Percentiles rank a stretch among this genome's conserved stretches.
phyloP scores from a whole-genome alignment of 2,888 invertebrate genomes.

The Oxyscelio sp. region DNA sequence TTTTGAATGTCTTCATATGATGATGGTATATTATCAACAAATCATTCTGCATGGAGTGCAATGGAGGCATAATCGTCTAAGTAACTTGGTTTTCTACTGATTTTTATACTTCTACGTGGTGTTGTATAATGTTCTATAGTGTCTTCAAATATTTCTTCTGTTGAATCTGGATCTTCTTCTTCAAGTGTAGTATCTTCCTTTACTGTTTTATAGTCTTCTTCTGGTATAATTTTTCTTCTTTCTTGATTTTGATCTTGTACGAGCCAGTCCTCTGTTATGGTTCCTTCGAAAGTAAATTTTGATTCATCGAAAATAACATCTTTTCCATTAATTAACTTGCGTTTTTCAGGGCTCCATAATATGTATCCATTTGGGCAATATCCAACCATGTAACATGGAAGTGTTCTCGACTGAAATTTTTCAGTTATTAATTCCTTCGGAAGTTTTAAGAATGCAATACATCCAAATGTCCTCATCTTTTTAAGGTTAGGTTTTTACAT shows the following conservation, averaged over 20 bases:
- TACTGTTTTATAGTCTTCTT: neutral
- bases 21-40: slow-evolving; percentile 34
- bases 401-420: slow-evolving; percentile 75
- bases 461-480: slow-evolving; percentile 77
- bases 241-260: too few species aligned
- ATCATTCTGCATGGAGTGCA: slow-evolving; percentile 35
- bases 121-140: too few species aligned
- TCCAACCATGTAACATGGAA: slow-evolving; percentile 71
- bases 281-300: slow-evolving; percentile 46
- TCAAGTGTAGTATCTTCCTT: too few species aligned
- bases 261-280: slow-evolving; percentile 42
- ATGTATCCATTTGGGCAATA: slow-evolving; percentile 74
- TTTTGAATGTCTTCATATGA: slow-evolving; percentile 41
- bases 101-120: slow-evolving; percentile 7
- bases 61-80: slow-evolving; percentile 25
- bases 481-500: slow-evolving; percentile 71
- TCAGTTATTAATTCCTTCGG: slow-evolving; percentile 69
- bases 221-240: too few species aligned
- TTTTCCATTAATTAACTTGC: slow-evolving; percentile 56
- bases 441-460: slow-evolving; percentile 66
- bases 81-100: slow-evolving; percentile 1
- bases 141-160: too few species aligned
- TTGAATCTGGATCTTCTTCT: neutral
- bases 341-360: slow-evolving; percentile 73
- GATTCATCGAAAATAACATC: slow-evolving; percentile 79